Conservation (phyloP, 2,797 vertebrate species). For the Hippopotamyrus pictus region DNA sequence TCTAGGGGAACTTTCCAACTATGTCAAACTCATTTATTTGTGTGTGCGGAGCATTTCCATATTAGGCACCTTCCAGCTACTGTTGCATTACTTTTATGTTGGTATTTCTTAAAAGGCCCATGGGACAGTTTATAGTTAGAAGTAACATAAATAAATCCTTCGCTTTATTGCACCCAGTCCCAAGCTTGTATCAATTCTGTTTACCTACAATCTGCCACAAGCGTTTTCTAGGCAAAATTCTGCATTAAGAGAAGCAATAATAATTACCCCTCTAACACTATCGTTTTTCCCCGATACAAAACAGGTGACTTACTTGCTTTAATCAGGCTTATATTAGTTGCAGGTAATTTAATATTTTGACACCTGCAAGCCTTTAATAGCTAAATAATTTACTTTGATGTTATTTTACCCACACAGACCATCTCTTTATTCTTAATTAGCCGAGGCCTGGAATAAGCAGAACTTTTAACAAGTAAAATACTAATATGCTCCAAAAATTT, state of each 20-base stretch:
- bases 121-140: not conserved
- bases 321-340: not conserved
- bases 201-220: not conserved
- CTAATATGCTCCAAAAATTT: not conserved
- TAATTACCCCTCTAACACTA: not conserved
- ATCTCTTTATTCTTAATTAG: not conserved
- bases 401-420: not conserved
- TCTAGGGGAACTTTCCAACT: not conserved
- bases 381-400: not conserved
- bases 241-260: not conserved
- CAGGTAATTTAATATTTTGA: slow-evolving; percentile 7
- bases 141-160: slow-evolving; percentile 7
- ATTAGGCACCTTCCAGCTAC: not conserved
- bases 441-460: not conserved
- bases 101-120: slow-evolving; percentile 2
- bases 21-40: not conserved
- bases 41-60: not conserved
- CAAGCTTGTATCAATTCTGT: not conserved
- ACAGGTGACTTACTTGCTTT: not conserved
- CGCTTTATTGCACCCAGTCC: not conserved
- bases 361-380: not conserved
- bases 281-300: not conserved
- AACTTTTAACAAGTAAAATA: not conserved
- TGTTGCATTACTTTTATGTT: not conserved
- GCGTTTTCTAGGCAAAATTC: not conserved